phyloP scores from a whole-genome alignment of 2,797 vertebrate genomes.

The Acanthurus tractus region DNA sequence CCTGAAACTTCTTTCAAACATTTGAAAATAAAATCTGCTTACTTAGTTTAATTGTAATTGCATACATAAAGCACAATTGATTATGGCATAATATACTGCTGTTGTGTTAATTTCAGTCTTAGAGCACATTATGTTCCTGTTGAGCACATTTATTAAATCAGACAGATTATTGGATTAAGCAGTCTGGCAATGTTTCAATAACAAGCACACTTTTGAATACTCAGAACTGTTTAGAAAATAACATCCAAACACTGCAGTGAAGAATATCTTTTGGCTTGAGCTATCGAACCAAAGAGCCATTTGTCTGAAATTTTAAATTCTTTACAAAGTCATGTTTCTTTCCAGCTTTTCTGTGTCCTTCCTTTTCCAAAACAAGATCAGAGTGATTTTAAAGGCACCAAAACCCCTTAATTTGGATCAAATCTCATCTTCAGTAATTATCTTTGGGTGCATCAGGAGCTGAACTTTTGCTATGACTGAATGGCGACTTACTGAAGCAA shows the following conservation, averaged over 20 bases:
- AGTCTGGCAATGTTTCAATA: constrained; percentile 33
- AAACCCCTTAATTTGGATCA: constrained; percentile 9
- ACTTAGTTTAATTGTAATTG: neutral
- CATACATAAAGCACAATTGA: neutral
- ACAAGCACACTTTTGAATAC: constrained; percentile 14
- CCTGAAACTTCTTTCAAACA: too few species aligned
- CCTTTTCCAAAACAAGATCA: neutral
- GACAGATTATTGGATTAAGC: constrained; percentile 48
- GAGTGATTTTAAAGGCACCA: neutral
- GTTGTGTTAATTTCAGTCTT: neutral
- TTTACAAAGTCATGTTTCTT: neutral
- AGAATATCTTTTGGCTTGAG: neutral
- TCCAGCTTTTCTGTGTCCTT: neutral
- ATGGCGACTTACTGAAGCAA: neutral
- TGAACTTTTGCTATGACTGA: neutral
- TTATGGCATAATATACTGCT: neutral
- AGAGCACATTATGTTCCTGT: neutral
- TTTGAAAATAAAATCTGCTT: too few species aligned
- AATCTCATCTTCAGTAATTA: constrained; percentile 26
- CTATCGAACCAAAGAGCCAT: neutral
- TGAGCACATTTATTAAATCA: neutral
- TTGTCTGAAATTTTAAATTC: neutral
- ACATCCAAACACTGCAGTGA: neutral
- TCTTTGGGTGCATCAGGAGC: neutral
- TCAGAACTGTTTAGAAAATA: neutral